A percentile compares a stretch with the other conserved stretches of the same genome.
These are phyloP conservation scores for Tetrax tetrax DNA, from an alignment of 2,113 vertebrate species.

Conservation along the genomic window DNA sequence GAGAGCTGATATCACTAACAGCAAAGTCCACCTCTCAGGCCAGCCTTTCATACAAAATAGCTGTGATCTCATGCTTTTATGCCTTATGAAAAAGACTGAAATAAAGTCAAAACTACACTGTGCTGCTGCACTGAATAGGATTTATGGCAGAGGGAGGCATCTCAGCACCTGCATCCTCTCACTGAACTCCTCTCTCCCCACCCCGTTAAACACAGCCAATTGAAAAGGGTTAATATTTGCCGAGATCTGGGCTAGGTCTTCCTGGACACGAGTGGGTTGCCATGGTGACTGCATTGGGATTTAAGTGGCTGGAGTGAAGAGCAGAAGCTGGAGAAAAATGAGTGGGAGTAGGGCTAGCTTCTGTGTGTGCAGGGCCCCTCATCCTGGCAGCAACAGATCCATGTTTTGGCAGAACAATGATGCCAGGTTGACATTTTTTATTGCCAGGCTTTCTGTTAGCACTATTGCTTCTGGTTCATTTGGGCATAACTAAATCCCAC, in stretches of 20 bases:
- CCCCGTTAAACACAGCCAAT: background rate
- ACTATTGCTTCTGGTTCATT: background rate
- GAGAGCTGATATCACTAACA: background rate
- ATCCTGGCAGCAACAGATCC: background rate
- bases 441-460: background rate
- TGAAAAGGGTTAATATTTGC: background rate
- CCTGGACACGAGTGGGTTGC: background rate
- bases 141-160: background rate
- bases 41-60: background rate
- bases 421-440: background rate
- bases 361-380: accelerated
- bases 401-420: background rate
- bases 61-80: constrained; percentile 11
- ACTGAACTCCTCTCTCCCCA: background rate
- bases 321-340: background rate
- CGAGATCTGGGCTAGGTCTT: background rate
- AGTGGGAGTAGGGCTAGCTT: background rate
- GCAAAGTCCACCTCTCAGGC: background rate
- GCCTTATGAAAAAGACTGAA: background rate
- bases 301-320: background rate
- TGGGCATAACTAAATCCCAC: background rate
- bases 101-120: background rate
- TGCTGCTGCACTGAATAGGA: background rate
- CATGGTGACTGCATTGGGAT: background rate
- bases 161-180: background rate